phyloP scores from a whole-genome alignment of 2,888 invertebrate genomes.

The Metalampra italica region DNA sequence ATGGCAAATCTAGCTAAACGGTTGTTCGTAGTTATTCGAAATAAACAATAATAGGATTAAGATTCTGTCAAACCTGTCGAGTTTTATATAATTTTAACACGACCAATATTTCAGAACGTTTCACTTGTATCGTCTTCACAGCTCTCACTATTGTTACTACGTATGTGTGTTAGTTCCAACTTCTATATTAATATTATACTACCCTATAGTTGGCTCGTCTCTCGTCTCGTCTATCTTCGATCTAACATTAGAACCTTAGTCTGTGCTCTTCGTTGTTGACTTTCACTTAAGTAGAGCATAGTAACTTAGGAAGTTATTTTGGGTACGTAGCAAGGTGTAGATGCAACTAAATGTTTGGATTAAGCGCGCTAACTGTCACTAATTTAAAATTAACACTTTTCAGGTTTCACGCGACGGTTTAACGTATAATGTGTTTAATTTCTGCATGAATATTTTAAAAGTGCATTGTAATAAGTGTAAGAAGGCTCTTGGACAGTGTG shows the following conservation, averaged over 20 bases:
- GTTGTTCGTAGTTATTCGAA: conserved; percentile 69
- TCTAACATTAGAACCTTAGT: conserved; percentile 45
- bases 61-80: conserved; percentile 42
- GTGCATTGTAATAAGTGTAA: conserved; percentile 19
- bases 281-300: conserved; percentile 54
- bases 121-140: conserved; percentile 19
- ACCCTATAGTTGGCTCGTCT: conserved; percentile 25
- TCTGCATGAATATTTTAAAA: conserved; percentile 3
- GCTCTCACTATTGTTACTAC: conserved; percentile 20
- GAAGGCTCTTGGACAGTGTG: conserved; percentile 55
- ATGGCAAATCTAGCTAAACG: conserved; percentile 71
- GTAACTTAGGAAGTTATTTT: conserved; percentile 68
- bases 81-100: conserved; percentile 40
- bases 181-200: conserved; percentile 38
- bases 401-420: background rate
- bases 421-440: conserved; percentile 2
- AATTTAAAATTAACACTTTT: conserved; percentile 52
- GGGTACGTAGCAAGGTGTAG: conserved; percentile 62
- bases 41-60: conserved; percentile 71
- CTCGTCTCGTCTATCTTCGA: conserved; percentile 48
- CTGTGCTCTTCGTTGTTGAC: conserved; percentile 73
- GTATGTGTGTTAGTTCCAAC: conserved; percentile 35
- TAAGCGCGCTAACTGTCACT: conserved; percentile 64
- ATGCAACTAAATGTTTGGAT: conserved; percentile 30
- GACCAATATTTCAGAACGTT: conserved; percentile 38